These are phyloP conservation scores for Colinus virginianus DNA, from an alignment of 2,113 vertebrate species.

Conservation along the genomic window DNA sequence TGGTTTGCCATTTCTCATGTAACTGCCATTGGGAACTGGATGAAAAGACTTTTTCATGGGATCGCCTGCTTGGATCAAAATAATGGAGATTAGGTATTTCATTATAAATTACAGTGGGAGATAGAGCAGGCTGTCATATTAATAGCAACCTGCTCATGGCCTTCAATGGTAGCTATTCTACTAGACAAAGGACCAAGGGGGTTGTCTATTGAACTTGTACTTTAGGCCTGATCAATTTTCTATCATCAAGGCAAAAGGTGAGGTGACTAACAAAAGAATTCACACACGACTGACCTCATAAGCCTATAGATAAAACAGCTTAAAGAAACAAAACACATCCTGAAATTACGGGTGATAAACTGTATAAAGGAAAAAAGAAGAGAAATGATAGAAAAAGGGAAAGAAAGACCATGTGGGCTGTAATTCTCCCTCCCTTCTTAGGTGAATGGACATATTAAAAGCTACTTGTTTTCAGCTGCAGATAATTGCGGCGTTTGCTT, in stretches of 20 bases:
- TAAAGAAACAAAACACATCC: conserved; percentile 89
- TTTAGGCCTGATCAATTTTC: conserved; percentile 95
- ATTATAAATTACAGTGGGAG: conserved; percentile 96
- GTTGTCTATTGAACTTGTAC: conserved; percentile 91
- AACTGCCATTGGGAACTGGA: conserved; percentile 94
- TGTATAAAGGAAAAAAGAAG: conserved; percentile 77
- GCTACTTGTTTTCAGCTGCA: conserved; percentile 93
- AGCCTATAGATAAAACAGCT: conserved; percentile 88
- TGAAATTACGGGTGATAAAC: conserved; percentile 86
- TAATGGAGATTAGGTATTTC: conserved; percentile 95
- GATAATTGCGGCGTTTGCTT: conserved; percentile 89
- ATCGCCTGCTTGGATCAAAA: conserved; percentile 95
- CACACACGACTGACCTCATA: conserved; percentile 87
- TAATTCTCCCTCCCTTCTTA: conserved; percentile 89
- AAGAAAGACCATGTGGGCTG: conserved; percentile 80
- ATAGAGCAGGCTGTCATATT: conserved; percentile 94
- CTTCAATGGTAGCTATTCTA: conserved; percentile 91
- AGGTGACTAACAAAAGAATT: conserved; percentile 89
- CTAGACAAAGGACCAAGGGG: conserved; percentile 89
- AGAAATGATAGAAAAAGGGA: conserved; percentile 66
- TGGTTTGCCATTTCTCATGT: conserved; percentile 98
- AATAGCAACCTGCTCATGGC: conserved; percentile 92
- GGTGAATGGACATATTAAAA: conserved; percentile 90
- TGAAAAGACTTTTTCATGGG: conserved; percentile 90
- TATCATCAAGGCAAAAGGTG: conserved; percentile 91